A percentile compares a stretch with the other conserved stretches of the same genome.
phyloP scores from a whole-genome alignment of 2,888 invertebrate genomes.

The Plagiodera versicolora region DNA sequence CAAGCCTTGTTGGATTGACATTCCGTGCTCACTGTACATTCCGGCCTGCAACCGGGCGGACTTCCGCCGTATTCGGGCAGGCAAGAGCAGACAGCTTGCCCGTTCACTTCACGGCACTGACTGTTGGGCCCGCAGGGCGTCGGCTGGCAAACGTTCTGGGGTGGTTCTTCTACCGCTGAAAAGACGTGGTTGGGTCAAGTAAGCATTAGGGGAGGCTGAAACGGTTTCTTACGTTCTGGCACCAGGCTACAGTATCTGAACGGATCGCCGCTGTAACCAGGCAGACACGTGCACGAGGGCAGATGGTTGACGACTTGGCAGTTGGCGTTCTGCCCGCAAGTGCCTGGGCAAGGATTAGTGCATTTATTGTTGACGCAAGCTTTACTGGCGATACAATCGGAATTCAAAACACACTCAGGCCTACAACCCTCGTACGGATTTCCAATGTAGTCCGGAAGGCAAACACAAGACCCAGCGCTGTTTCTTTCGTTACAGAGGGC shows the following conservation, averaged over 20 bases:
- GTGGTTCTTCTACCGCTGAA: constrained; percentile 30
- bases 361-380: constrained; percentile 60
- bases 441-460: constrained; percentile 56
- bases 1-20: constrained; percentile 66
- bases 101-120: constrained; percentile 71
- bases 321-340: constrained; percentile 60
- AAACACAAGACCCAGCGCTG: constrained; percentile 64
- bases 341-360: constrained; percentile 60
- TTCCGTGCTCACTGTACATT: constrained; percentile 69
- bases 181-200: neutral
- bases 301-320: constrained; percentile 63
- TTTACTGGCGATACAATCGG: constrained; percentile 56
- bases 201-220: neutral
- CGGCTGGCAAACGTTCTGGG: constrained; percentile 61
- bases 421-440: constrained; percentile 58
- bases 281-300: constrained; percentile 62
- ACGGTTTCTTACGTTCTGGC: neutral
- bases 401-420: constrained; percentile 57
- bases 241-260: constrained; percentile 51
- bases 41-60: constrained; percentile 69
- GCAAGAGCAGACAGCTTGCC: constrained; percentile 71
- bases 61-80: constrained; percentile 67
- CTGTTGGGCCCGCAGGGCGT: constrained; percentile 82
- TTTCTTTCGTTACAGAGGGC: constrained; percentile 58
- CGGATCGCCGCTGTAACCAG: constrained; percentile 60